phyloP scores from a whole-genome alignment of 2,797 vertebrate genomes.

The Phrynocephalus vlangalii region DNA sequence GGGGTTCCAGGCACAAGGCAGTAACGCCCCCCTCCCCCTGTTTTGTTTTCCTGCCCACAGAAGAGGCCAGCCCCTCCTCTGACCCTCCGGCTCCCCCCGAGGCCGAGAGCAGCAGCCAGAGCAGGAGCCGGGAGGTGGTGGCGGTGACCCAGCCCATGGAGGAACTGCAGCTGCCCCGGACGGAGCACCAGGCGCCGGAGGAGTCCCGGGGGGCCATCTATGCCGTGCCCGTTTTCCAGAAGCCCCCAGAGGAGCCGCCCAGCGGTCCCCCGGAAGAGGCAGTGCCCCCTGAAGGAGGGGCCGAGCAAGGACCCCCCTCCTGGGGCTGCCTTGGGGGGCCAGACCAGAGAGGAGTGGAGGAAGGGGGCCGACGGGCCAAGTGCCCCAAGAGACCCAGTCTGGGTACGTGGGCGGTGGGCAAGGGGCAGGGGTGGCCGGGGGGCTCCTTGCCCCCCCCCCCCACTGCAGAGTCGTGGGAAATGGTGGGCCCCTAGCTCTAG shows the following conservation, averaged over 20 bases:
- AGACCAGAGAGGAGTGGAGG: conserved; percentile 12
- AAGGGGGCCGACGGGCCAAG: neutral
- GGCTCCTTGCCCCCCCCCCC: too few relatives aligned
- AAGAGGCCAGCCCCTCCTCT: conserved; percentile 74
- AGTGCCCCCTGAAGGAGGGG: neutral
- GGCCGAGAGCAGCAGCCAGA: conserved; percentile 67
- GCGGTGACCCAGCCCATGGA: conserved; percentile 83
- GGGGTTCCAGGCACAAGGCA: too few relatives aligned
- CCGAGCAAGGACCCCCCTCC: conserved; percentile 34
- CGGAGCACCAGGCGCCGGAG: conserved; percentile 64
- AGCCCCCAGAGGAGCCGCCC: conserved; percentile 24
- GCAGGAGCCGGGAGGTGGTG: conserved; percentile 75
- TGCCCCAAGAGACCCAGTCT: neutral
- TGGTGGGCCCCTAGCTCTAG: too few relatives aligned
- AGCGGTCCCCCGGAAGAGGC: conserved; percentile 57
- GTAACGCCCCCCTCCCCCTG: conserved; percentile 27
- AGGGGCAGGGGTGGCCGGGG: neutral
- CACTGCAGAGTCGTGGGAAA: too few relatives aligned
- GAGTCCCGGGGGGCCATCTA: conserved; percentile 86
- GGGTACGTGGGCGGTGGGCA: neutral
- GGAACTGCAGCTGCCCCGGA: conserved; percentile 77
- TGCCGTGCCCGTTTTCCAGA: conserved; percentile 72
- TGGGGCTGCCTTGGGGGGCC: neutral
- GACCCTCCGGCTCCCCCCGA: conserved; percentile 79
- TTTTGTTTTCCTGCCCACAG: conserved; percentile 70